Evolutionary conservation across 2,888 invertebrate species (phyloP).

Genomic region (Pantelozetes paolii): DNA sequence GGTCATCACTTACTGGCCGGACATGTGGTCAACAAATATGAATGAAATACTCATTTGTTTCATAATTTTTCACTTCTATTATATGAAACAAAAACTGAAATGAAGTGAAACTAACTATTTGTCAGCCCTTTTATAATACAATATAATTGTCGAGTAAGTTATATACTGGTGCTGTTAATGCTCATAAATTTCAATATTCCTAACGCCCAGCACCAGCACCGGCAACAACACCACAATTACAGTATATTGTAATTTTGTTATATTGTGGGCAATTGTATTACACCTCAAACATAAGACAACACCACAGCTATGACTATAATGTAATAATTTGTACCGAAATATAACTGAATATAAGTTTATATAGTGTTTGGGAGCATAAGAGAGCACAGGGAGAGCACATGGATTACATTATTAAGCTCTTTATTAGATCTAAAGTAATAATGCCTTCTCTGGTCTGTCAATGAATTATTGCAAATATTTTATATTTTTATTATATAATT

Average conservation of each 20-base stretch:
- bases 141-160: conserved; percentile 31
- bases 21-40: too few relatives aligned
- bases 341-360: background rate
- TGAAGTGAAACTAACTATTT: conserved; percentile 8
- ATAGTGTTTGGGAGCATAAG: background rate
- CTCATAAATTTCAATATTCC: conserved; percentile 36
- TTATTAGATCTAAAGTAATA: conserved; percentile 13
- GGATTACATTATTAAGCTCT: conserved; percentile 36
- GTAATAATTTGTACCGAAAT: conserved; percentile 22
- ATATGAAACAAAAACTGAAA: background rate
- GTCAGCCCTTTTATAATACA: conserved; percentile 36
- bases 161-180: conserved; percentile 28
- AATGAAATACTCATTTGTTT: too few relatives aligned
- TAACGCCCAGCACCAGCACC: conserved; percentile 21
- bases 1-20: too few relatives aligned
- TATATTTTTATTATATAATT: conserved; percentile 32
- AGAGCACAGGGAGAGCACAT: conserved; percentile 11
- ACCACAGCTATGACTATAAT: conserved; percentile 8
- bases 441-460: background rate
- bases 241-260: conserved; percentile 23
- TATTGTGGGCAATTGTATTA: conserved; percentile 29
- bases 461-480: conserved; percentile 16
- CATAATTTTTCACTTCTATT: too few relatives aligned
- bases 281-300: conserved; percentile 23
- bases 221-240: background rate